Percentiles rank a stretch among this genome's conserved stretches.
Evolutionary conservation across 2,113 vertebrate genomes (phyloP).

Genomic region (Microtus oregoni): DNA sequence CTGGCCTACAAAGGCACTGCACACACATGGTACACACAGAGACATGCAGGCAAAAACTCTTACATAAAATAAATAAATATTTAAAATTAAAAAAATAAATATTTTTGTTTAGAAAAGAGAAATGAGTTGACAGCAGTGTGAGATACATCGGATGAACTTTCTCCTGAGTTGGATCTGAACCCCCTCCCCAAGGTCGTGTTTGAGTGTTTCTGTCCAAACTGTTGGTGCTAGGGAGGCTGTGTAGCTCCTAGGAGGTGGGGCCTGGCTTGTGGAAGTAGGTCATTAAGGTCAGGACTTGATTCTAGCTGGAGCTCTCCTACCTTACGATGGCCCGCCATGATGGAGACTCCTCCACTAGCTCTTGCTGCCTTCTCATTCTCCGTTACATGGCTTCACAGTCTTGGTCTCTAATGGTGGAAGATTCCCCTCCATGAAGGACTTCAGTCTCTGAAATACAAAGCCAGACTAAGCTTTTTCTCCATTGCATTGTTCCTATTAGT

Average conservation of each 20-base stretch:
- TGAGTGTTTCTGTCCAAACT: background rate
- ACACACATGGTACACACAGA: background rate
- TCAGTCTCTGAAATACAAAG: background rate
- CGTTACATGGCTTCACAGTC: background rate
- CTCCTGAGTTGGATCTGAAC: background rate
- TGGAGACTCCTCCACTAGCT: background rate
- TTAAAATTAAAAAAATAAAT: background rate
- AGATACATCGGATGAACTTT: no score
- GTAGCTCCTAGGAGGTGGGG: background rate
- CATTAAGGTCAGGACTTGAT: background rate
- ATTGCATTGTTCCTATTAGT: background rate
- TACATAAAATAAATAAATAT: background rate
- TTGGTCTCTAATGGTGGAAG: background rate
- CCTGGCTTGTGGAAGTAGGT: background rate
- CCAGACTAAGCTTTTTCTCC: background rate
- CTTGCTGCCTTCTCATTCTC: background rate
- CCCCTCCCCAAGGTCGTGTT: no score
- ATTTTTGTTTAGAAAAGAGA: background rate
- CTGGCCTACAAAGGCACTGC: background rate
- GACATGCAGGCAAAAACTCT: background rate
- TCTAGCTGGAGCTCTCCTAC: background rate
- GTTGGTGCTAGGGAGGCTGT: background rate
- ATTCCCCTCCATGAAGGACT: background rate
- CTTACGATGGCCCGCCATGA: background rate
- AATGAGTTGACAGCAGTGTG: background rate